Evolutionary conservation across 2,797 vertebrate genomes (phyloP), one percentile per base, ranked within the genome.

Genomic region (Lagorchestes hirsutus): DNA sequence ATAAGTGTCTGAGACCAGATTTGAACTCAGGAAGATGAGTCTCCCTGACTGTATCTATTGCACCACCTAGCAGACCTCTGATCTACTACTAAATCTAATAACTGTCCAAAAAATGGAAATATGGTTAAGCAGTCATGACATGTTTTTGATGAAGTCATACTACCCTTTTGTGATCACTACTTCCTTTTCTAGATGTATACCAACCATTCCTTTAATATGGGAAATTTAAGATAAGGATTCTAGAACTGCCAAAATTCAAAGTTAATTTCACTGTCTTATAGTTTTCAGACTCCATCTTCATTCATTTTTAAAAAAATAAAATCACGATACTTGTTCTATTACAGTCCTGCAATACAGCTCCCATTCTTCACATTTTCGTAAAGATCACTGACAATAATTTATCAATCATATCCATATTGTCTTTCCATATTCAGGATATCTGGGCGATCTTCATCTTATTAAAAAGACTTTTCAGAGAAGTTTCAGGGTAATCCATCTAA

Each of bases 401-500:
- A 74, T 40, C n/a, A 74, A 40, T 16, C 34, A 67, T 16, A 67
- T 67, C 59, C 59, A 67, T 74, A 40, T 8, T 16, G 5, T 74
- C n/a, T 74, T 74, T 40, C 62, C 16, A 40, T 34, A 74, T n/a
- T n/a, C 31, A 74, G 62, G 34, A 74, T 74, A 46, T 54, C 29
- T 96, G 74, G 46, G 91, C 50, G 92, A 74, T 4, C 1, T 52
- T 90, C 29, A 18, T 95, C 55, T 34, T 94, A 90, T 91, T 24
- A 67, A 95, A 94, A 94, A 11, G 29, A 28, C 31, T 91, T 28
- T 52, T 24, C 16, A 50, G 0, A 27, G 96, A 74, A 91, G 54
- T 74, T 74, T n/a, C n/a, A 74, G n/a, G 67, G n/a, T 9, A 40
- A 40, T 22, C 67, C 34, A 40, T 40, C 16, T 74, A 74, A 18